Evolutionary conservation across 30 jellyfish, hydroid and myxozoan genomes (phyloP), one percentile per base, ranked within the genome.

Genomic region (Hydractinia symbiolongicarpus): DNA sequence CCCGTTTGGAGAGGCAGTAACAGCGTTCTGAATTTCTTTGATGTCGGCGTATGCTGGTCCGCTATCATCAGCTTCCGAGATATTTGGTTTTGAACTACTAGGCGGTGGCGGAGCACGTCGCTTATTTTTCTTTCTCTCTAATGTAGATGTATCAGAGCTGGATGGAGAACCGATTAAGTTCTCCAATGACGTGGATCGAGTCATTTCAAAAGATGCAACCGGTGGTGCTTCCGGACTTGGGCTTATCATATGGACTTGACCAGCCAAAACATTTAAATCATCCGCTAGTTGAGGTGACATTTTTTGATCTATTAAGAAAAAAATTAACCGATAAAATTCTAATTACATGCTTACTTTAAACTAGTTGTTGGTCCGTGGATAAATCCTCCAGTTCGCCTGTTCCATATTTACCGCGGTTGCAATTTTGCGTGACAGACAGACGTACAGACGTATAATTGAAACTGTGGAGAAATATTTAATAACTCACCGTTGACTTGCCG

Each of bases 51-150:
- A 61, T 54, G 83, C 83, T 61, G 82, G 75, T 9, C 77, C 54
- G 15, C 57, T 77, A 13, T 79, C 89, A 20, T 86, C 89, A 4
- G 55, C 55, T 4, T 84, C 49, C 57, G 56, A 19, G 53, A 78
- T 50, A 58, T 49, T 64, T n/a, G 78, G 54, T 15, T 61, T 20
- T 13, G 80, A 9, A 9, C 53, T 71, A 21, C 88, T 79, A 15
- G 94, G 94, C 7, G 94, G 94, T 51, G 74, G 71, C 0, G 94
- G 94, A 40, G 94, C 94, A 20, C 74, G 87, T 54, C 87, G 56
- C 16, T 85, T 85, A 78, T 71, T 85, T 72, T 72, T 85, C n/a
- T 51, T 44, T 6, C 69, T 13, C 17, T 58, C 69, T 11, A 64
- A 51, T n/a, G 74, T 64, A 64, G 74, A 7, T 7, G 74, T 64